Base-by-base conservation (phyloP, 2,113 vertebrate species). In the Hoplias malabaricus region DNA sequence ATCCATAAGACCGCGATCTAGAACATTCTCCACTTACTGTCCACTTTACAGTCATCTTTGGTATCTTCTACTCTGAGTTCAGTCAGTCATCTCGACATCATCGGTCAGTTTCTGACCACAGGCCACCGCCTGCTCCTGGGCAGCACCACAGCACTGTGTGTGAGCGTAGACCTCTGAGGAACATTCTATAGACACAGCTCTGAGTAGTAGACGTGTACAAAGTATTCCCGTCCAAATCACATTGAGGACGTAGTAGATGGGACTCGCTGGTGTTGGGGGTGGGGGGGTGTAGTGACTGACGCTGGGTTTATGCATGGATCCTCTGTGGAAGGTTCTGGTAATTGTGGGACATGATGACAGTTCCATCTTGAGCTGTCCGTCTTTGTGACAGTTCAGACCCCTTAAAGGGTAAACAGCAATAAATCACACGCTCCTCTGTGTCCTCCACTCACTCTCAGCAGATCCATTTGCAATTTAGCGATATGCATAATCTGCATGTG, bases 311-410 rank as follows among this genome's bases (percentile, higher is more conserved):
- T 19, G 40, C 40, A 46, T 23, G 12, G 65, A 46, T 13, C 23
- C 16, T 23, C 2, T 2, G 23, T 29, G 12, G 40, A 6, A 31
- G 6, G 29, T 34, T 33, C 0, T 11, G 23, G 25, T 46, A 27
- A 68, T 68, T 46, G 21, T 25, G 29, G 40, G 36, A 25, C 36
- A 27, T 68, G 40, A 68, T 31, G 65, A 46, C 65, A 68, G 38
- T 46, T 68, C 65, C 23, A 68, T 46, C 25, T 68, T 68, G 40
- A 29, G 65, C 65, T 43, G 65, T 68, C 65, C 40, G 4, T 68
- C 65, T 68, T 46, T 31, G 40, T 46, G 65, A 68, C 65, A 46
- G 65, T 40, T 46, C 2, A 6, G 19, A 14, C 65, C 40, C 23
- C 12, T 68, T 46, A 5, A 6, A 14, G 38, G 4, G 40, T 25